These are phyloP conservation scores for Heliopora coerulea DNA, from an alignment of 92 coral and sea anemone species.

Conservation along the genomic window DNA sequence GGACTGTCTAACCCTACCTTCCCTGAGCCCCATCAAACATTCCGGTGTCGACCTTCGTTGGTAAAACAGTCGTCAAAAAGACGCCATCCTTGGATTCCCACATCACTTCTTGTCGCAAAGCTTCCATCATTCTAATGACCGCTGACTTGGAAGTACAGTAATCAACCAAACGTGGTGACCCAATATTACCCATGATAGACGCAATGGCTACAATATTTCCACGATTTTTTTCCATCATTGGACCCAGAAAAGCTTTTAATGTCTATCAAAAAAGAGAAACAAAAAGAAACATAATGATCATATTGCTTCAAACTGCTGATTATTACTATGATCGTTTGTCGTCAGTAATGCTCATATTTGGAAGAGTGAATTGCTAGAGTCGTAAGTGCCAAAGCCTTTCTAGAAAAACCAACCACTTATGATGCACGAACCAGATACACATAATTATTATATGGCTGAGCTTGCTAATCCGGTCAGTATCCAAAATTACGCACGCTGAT, in stretches of 20 bases:
- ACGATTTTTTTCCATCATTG: conserved; percentile 70
- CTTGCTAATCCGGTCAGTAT: too few species aligned
- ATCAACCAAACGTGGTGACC: conserved; percentile 74
- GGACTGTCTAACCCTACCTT: conserved; percentile 56
- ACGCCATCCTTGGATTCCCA: conserved; percentile 57
- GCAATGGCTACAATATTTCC: conserved; percentile 85
- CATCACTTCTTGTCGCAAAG: conserved; percentile 74
- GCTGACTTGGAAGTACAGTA: conserved; percentile 94
- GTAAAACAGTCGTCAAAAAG: conserved; percentile 81
- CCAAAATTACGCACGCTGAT: too few species aligned
- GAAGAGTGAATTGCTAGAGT: too few species aligned
- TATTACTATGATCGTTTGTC: too few species aligned
- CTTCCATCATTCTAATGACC: conserved; percentile 84
- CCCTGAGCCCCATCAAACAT: conserved; percentile 83
- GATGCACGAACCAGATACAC: too few species aligned
- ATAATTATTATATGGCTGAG: too few species aligned
- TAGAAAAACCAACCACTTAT: too few species aligned
- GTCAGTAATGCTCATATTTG: too few species aligned
- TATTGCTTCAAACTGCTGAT: too few species aligned
- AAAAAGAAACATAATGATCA: background rate
- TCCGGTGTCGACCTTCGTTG: conserved; percentile 82
- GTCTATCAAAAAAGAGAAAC: conserved; percentile 54
- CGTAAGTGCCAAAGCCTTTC: too few species aligned
- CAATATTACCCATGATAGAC: conserved; percentile 70
- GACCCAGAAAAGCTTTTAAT: conserved; percentile 75